Evolutionary conservation across 2,113 vertebrate species (phyloP).

Genomic region (Apeltes quadracus): DNA sequence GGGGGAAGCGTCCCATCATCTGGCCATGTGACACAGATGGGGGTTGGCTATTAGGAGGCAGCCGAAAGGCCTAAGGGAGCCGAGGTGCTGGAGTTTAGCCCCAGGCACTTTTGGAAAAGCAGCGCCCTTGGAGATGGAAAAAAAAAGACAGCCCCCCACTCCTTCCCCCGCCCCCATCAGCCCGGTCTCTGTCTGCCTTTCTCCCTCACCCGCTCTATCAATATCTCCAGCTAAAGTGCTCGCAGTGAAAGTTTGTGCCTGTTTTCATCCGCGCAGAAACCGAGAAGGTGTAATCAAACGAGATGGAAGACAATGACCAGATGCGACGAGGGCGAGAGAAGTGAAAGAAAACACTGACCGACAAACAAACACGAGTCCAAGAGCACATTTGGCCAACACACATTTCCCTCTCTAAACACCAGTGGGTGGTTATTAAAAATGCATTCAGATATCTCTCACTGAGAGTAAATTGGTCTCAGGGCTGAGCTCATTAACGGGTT

Average conservation of each 20-base stretch:
- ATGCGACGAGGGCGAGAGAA: constrained; percentile 41
- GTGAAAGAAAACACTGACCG: constrained; percentile 58
- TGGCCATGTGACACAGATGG: constrained; percentile 80
- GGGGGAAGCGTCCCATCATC: constrained; percentile 88
- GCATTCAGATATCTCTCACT: constrained; percentile 77
- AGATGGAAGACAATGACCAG: constrained; percentile 67
- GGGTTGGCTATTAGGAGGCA: constrained; percentile 98
- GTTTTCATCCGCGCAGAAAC: constrained; percentile 50
- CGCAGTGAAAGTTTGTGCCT: constrained; percentile 67
- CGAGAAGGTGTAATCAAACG: constrained; percentile 50
- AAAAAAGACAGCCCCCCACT: constrained; percentile 68
- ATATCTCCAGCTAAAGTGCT: constrained; percentile 72
- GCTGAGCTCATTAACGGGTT: constrained; percentile 78
- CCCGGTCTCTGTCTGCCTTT: constrained; percentile 64
- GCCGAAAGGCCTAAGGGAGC: constrained; percentile 97
- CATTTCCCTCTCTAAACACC: constrained; percentile 73
- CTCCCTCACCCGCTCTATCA: constrained; percentile 53
- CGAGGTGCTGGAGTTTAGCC: constrained; percentile 98
- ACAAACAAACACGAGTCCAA: constrained; percentile 72
- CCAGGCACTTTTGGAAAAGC: constrained; percentile 95
- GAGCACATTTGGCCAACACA: constrained; percentile 58
- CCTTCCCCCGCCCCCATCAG: constrained; percentile 58
- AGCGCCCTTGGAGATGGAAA: constrained; percentile 89
- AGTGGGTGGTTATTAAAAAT: constrained; percentile 81
- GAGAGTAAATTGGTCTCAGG: constrained; percentile 78